Evolutionary conservation across 2,113 vertebrate species (phyloP), one percentile per base, ranked within the genome.

Genomic region (Pollachius pollachius): DNA sequence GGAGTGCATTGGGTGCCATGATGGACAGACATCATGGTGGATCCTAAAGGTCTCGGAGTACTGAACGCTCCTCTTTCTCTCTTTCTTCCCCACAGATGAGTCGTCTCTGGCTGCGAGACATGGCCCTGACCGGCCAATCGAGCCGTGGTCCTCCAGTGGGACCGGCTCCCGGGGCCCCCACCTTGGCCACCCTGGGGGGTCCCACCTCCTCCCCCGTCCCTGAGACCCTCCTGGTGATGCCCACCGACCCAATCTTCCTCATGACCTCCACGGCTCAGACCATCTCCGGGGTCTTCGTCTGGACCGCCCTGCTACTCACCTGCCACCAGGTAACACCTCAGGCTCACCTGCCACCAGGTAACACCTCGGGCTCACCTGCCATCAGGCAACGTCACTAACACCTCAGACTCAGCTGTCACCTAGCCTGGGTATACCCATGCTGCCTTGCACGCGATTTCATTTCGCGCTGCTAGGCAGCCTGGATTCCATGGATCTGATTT

Each of bases 341-440:
- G 2, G 34, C 92, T 98, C 87, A 99, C 97, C 72, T 97, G 96
- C 84, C 96, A 98, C 82, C 97, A 99, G 96, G 97, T 98, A 85
- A 48, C 12, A 13, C 41, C 41, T 48, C 41, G 12, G 2, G 34
- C 92, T 98, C 88, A 99, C 97, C 72, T 96, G 96, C 84, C 96
- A 98, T 82, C 97, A 99, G 96, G 97, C 97, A 86, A 87, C 76
- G 37, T 41, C 11, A 41, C 1, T 41, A 48, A 48, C 12, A 13
- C 41, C 41, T 48, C 41, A 48, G 2, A 37, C 92, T 98, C 88
- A 99, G 96, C 72, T 97, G 96, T 85, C 41, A 48, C 41, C 96
- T 23, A 23, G 23, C 23, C 23, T 23, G 23, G 23, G 2, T 23
- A 23, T 23, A 23, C 23, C 23, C 23, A 23, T 23, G 23, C 23